Percentiles rank a stretch among this genome's conserved stretches.
These are phyloP conservation scores for Hippocampus barbouri DNA, from an alignment of 2,113 vertebrate genomes.

Conservation along the genomic window DNA sequence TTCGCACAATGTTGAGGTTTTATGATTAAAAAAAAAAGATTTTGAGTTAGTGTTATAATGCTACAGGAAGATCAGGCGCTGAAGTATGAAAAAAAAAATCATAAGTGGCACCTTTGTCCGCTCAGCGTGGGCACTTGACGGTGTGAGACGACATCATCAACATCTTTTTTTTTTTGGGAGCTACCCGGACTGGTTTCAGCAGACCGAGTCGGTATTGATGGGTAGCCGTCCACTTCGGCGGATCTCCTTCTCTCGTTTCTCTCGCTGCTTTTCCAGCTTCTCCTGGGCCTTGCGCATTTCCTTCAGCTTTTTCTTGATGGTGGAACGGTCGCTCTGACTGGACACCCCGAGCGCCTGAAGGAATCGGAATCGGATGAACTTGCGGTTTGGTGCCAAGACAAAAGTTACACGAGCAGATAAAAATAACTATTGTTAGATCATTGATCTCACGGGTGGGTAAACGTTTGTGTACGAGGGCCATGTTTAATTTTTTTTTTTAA, in stretches of 20 bases:
- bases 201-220: constrained; percentile 76
- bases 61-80: background rate
- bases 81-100: constrained; percentile 20
- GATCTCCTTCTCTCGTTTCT: constrained; percentile 81
- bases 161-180: background rate
- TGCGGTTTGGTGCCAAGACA: background rate
- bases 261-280: constrained; percentile 85
- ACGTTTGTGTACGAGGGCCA: no score
- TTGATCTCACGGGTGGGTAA: no score
- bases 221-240: constrained; percentile 74
- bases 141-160: background rate
- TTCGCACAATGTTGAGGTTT: constrained; percentile 15
- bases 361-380: background rate
- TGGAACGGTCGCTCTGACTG: constrained; percentile 82
- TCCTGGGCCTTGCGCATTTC: constrained; percentile 86
- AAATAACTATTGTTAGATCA: background rate
- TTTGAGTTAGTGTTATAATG: constrained; percentile 6
- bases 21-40: background rate
- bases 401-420: background rate
- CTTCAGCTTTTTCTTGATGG: constrained; percentile 87
- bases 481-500: no score
- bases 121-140: constrained; percentile 9
- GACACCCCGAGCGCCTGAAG: constrained; percentile 77
- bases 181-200: constrained; percentile 61
- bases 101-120: constrained; percentile 23